Base-by-base conservation (phyloP, 2,113 vertebrate species). In the Phyllostomus hastatus region DNA sequence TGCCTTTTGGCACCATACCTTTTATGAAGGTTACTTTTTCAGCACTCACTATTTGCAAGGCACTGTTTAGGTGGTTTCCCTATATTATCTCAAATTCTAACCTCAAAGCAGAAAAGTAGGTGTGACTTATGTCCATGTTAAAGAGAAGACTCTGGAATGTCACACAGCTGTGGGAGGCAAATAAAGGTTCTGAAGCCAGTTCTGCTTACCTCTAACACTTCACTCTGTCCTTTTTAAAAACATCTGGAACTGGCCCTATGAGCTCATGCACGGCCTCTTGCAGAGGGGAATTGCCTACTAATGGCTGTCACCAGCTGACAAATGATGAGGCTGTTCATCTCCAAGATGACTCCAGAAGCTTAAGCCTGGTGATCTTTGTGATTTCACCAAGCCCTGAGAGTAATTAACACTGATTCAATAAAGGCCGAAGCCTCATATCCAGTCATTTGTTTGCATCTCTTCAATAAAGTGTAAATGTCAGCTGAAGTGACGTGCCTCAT, bases 401-500 rank as follows among this genome's bases (percentile, higher is more conserved):
- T 83, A 96, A 91, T 97, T 96, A 96, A 72, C 92, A n/a, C 46
- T 75, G 96, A 97, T 95, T 96, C 92, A 97, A 82, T 90, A 90
- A 82, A 95, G 75, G 41, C 85, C 15, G 15, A 85, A 88, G 90
- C 73, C 76, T 11, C 26, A 84, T 20, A 57, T 28, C 64, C 64
- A 78, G 52, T 57, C 85, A 0, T 76, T 78, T 97, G 96, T 97
- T 97, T 96, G 94, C 64, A 73, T 96, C 92, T 88, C 84, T 87
- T 95, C 88, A 41, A 80, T 89, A 94, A 97, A 97, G 94, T 84
- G 80, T 82, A 97, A 98, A 97, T 94, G 95, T 95, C 96, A 97
- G 90, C 67, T 94, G 84, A 72, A 76, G 5, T 97, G 97, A 97
- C 57, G 22, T 0, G 76, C 43, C 54, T 94, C 94, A 92, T 88